A percentile compares a stretch with the other conserved stretches of the same genome.
phyloP scores from a whole-genome alignment of 2,888 invertebrate species.

The Caenorhabditis sp. region DNA sequence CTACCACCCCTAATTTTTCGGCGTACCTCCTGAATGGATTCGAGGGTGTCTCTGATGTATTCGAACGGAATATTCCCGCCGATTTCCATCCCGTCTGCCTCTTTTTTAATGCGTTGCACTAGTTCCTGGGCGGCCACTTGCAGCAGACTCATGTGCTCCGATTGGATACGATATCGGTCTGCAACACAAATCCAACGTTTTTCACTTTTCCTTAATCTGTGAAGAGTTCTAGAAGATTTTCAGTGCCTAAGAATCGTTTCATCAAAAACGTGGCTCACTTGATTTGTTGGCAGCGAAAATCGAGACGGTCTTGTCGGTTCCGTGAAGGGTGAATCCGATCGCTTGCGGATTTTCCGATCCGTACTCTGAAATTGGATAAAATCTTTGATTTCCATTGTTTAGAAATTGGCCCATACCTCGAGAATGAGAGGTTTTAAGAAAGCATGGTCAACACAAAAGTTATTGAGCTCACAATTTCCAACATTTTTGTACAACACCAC shows the following conservation, averaged over 20 bases:
- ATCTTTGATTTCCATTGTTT: too few species aligned
- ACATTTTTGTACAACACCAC: too few species aligned
- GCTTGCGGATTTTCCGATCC: conserved; percentile 48
- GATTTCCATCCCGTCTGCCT: conserved; percentile 26
- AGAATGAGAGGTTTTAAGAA: too few species aligned
- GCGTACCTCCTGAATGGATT: conserved; percentile 46
- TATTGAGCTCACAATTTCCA: too few species aligned
- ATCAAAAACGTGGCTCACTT: conserved; percentile 16
- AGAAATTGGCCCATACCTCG: too few species aligned
- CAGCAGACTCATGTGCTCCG: conserved; percentile 50
- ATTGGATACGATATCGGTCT: conserved; percentile 69
- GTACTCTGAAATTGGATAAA: conserved; percentile 47
- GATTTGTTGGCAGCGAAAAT: conserved; percentile 55
- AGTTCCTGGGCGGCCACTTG: conserved; percentile 41
- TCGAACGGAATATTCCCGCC: conserved; percentile 50
- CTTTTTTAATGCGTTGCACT: conserved; percentile 26
- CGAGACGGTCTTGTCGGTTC: conserved; percentile 37
- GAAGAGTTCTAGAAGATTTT: too few species aligned
- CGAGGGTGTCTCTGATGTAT: conserved; percentile 46
- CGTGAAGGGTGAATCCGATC: conserved; percentile 41
- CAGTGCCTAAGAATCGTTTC: too few species aligned
- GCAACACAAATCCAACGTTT: too few species aligned
- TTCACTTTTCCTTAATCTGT: too few species aligned
- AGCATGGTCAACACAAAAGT: too few species aligned
- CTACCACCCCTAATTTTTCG: not conserved